Percentiles rank a stretch among this genome's conserved stretches.
phyloP scores from a whole-genome alignment of 1,140 invertebrate genomes.

The Bombus terrestris region DNA sequence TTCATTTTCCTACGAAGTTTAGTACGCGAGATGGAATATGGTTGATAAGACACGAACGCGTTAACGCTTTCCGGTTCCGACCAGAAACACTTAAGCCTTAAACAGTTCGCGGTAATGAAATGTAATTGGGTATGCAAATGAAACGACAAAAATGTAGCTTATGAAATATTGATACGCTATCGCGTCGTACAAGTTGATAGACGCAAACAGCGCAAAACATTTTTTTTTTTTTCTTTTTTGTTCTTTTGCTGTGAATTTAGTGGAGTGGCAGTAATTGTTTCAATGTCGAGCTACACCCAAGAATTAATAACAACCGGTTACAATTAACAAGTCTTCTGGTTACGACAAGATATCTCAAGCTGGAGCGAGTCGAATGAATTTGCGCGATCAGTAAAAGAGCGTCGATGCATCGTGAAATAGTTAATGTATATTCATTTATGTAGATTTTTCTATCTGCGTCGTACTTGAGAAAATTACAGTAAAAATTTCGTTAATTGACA shows the following conservation, averaged over 20 bases:
- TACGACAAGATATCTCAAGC: background rate
- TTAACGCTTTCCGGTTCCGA: background rate
- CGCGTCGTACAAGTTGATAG: no score
- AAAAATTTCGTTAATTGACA: background rate
- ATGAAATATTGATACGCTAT: constrained; percentile 21
- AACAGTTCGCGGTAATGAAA: background rate
- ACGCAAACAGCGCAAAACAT: no score
- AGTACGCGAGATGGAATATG: background rate
- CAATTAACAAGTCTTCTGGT: constrained; percentile 31
- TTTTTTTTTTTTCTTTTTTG: no score
- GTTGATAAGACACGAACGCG: background rate
- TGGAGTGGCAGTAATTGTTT: background rate
- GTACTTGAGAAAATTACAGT: background rate
- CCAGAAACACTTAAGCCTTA: background rate
- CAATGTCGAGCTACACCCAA: background rate
- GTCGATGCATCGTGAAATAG: background rate
- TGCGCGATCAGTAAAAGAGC: background rate
- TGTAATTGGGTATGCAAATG: constrained; percentile 11
- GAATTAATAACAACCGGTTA: background rate
- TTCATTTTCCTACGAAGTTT: background rate
- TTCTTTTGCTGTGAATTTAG: background rate
- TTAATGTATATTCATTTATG: background rate
- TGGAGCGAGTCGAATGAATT: constrained; percentile 24
- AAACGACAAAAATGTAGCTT: background rate
- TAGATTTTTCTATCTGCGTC: background rate